Percentiles rank a stretch among this genome's conserved stretches.
Conservation (phyloP, 2,797 vertebrate genomes). For the Acanthurus leucopareius region DNA sequence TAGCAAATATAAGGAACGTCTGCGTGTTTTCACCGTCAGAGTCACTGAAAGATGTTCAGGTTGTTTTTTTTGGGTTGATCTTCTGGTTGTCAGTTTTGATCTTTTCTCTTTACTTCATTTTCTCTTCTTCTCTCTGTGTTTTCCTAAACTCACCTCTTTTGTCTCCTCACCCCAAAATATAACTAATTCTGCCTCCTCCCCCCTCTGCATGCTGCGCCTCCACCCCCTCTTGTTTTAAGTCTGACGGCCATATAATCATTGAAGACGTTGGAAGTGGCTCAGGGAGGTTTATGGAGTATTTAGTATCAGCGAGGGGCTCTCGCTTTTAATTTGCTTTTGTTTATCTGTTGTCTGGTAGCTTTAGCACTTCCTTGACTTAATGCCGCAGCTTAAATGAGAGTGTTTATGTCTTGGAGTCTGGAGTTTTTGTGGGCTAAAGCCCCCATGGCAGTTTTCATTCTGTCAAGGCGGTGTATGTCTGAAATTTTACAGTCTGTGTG, state of each 20-base stretch:
- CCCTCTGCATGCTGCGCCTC: background rate
- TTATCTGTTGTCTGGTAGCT: constrained; percentile 69
- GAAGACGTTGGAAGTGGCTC: constrained; percentile 52
- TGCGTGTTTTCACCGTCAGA: constrained; percentile 13
- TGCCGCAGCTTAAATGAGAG: constrained; percentile 49
- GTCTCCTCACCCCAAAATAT: background rate
- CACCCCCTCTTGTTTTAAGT: constrained; percentile 26
- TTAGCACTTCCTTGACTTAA: constrained; percentile 57
- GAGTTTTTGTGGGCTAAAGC: constrained; percentile 49
- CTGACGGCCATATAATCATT: constrained; percentile 52
- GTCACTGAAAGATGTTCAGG: constrained; percentile 15
- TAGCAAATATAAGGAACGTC: constrained; percentile 17
- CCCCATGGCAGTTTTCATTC: constrained; percentile 50
- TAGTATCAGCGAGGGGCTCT: constrained; percentile 58
- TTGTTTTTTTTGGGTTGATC: constrained; percentile 5
- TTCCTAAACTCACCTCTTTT: background rate
- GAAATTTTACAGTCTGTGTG: constrained; percentile 16
- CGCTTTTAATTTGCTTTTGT: constrained; percentile 72
- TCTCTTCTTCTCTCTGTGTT: background rate
- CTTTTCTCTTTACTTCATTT: background rate
- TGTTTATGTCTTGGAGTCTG: constrained; percentile 53
- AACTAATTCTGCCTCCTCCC: background rate
- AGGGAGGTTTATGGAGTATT: constrained; percentile 67
- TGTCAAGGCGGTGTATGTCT: constrained; percentile 52
- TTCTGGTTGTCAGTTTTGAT: constrained; percentile 20